These are phyloP conservation scores for Xanthorhoe spadicearia DNA, from an alignment of 2,888 invertebrate species.

Conservation along the genomic window DNA sequence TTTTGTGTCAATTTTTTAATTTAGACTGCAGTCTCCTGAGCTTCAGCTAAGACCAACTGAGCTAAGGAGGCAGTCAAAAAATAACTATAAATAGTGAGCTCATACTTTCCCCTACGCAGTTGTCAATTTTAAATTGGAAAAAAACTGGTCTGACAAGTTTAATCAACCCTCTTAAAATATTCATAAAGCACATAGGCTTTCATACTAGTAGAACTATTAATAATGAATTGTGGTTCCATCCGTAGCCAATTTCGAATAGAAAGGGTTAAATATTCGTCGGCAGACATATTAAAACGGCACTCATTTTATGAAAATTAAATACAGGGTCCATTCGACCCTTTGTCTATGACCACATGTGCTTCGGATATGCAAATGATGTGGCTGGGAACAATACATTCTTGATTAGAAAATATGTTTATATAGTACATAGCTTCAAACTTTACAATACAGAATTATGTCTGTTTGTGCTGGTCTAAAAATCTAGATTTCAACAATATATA, in stretches of 20 bases:
- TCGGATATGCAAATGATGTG: slow-evolving; percentile 81
- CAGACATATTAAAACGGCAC: slow-evolving; percentile 79
- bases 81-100: not conserved
- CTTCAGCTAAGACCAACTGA: too few species aligned
- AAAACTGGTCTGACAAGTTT: slow-evolving; percentile 20
- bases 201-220: slow-evolving; percentile 46
- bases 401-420: slow-evolving; percentile 53
- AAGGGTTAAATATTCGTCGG: slow-evolving; percentile 75
- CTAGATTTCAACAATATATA: too few species aligned
- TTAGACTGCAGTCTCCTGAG: too few species aligned
- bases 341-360: slow-evolving; percentile 82
- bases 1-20: too few species aligned
- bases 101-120: not conserved
- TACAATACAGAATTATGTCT: too few species aligned
- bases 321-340: slow-evolving; percentile 74
- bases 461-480: too few species aligned
- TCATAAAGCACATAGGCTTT: slow-evolving; percentile 24
- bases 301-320: slow-evolving; percentile 84
- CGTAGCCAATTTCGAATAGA: slow-evolving; percentile 74
- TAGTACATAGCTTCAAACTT: not conserved
- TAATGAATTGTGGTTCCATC: slow-evolving; percentile 61
- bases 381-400: slow-evolving; percentile 65
- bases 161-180: slow-evolving; percentile 23
- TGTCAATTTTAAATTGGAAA: slow-evolving; percentile 5
- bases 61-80: too few species aligned